phyloP scores from a whole-genome alignment of 2,888 invertebrate genomes.

The Lochmaea crataegi region DNA sequence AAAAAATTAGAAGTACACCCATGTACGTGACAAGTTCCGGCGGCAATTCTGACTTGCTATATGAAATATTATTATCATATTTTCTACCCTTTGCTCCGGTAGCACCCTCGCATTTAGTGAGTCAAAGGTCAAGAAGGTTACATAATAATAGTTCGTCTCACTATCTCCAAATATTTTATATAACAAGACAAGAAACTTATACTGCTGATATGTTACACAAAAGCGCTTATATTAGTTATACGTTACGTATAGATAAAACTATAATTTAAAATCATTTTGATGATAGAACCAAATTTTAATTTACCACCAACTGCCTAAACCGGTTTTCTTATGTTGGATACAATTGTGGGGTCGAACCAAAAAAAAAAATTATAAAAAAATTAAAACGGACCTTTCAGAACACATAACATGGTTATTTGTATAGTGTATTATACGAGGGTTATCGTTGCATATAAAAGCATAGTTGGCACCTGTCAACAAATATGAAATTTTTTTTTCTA shows the following conservation, averaged over 20 bases:
- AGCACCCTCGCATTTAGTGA: constrained; percentile 6
- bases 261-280: neutral
- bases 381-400: neutral
- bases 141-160: neutral
- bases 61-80: neutral
- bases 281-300: neutral
- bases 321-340: too few relatives aligned
- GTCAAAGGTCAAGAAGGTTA: constrained; percentile 8
- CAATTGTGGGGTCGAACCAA: too few relatives aligned
- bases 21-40: neutral
- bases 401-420: neutral
- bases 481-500: too few relatives aligned
- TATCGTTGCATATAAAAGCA: too few relatives aligned
- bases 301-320: too few relatives aligned
- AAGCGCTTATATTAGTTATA: too few relatives aligned
- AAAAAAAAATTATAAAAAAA: too few relatives aligned
- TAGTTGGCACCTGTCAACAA: too few relatives aligned
- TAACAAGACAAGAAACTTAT: too few relatives aligned
- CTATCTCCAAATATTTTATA: neutral
- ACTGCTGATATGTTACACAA: too few relatives aligned
- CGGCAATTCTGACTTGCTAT: constrained; percentile 3
- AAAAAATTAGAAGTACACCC: neutral
- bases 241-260: too few relatives aligned
- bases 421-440: too few relatives aligned
- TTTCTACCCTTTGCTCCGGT: neutral